Conservation (phyloP, 2,888 invertebrate genomes). For the Campoplex capitator region DNA sequence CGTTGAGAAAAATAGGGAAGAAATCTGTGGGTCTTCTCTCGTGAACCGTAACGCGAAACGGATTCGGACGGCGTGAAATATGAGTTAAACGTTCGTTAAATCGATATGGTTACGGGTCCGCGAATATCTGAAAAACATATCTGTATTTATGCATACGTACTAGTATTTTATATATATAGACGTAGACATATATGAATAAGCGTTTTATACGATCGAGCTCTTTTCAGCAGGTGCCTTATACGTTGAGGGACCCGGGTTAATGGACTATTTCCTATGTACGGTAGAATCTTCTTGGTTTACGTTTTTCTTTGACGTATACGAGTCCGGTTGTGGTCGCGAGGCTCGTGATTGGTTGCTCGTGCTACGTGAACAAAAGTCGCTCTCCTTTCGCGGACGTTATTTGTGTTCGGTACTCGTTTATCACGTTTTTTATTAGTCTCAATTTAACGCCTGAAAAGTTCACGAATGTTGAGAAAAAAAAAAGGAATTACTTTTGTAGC, state of each 20-base stretch:
- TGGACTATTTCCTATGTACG: slow-evolving; percentile 4
- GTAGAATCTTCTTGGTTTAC: background rate
- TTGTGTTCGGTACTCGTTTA: background rate
- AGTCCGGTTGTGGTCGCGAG: background rate
- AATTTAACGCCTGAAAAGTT: no score
- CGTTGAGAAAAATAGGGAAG: slow-evolving; percentile 29
- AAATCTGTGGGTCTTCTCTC: slow-evolving; percentile 44
- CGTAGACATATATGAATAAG: background rate
- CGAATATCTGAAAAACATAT: slow-evolving; percentile 23
- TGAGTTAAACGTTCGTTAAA: slow-evolving; percentile 79
- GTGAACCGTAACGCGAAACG: slow-evolving; percentile 69
- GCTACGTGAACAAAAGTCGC: background rate
- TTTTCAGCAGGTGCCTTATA: slow-evolving; percentile 23
- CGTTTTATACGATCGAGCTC: slow-evolving; percentile 48
- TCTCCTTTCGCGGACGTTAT: background rate
- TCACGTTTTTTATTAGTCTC: no score
- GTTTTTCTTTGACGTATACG: background rate
- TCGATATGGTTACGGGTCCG: slow-evolving; percentile 77
- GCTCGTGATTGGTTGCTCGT: no score
- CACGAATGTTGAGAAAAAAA: no score
- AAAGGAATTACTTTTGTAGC: no score
- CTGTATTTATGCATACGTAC: slow-evolving; percentile 12
- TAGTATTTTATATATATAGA: slow-evolving; percentile 23
- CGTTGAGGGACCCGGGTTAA: background rate
- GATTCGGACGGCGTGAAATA: slow-evolving; percentile 76